phyloP scores from a whole-genome alignment of 2,888 invertebrate species.

The Leptopilina drosophilae region DNA sequence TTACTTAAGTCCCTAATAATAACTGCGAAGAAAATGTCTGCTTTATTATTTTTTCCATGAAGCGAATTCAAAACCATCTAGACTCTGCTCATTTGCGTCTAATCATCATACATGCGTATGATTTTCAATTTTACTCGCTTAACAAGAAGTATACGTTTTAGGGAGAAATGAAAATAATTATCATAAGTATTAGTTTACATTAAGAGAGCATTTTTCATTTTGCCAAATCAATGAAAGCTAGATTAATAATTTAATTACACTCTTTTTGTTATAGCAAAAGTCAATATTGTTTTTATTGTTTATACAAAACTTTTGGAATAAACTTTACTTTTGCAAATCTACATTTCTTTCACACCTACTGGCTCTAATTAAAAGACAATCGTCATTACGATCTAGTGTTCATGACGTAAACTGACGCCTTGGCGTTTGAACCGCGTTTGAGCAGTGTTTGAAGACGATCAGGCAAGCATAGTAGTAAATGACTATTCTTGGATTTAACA shows the following conservation, averaged over 20 bases:
- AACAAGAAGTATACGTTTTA: neutral
- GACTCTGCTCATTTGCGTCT: neutral
- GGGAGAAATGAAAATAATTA: neutral
- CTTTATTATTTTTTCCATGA: slow-evolving; percentile 2
- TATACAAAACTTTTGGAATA: no score
- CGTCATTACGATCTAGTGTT: slow-evolving; percentile 21
- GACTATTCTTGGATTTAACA: slow-evolving; percentile 40
- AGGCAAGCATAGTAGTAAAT: slow-evolving; percentile 18
- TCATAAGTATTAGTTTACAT: neutral
- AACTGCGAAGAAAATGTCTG: slow-evolving; percentile 1
- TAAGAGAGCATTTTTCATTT: no score
- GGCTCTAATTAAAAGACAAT: neutral
- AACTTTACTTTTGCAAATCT: no score
- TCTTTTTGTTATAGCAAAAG: neutral
- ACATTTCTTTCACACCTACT: no score
- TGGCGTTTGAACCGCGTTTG: neutral
- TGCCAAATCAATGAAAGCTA: neutral
- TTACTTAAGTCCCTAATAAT: slow-evolving; percentile 19
- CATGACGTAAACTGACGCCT: slow-evolving; percentile 27
- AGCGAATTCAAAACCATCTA: slow-evolving; percentile 3
- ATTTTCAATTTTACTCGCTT: neutral
- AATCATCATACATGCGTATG: neutral
- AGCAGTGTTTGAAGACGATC: slow-evolving; percentile 2
- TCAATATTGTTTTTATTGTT: no score
- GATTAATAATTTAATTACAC: neutral